phyloP scores from a whole-genome alignment of 2,888 invertebrate species.

The Aspidiotus destructor region DNA sequence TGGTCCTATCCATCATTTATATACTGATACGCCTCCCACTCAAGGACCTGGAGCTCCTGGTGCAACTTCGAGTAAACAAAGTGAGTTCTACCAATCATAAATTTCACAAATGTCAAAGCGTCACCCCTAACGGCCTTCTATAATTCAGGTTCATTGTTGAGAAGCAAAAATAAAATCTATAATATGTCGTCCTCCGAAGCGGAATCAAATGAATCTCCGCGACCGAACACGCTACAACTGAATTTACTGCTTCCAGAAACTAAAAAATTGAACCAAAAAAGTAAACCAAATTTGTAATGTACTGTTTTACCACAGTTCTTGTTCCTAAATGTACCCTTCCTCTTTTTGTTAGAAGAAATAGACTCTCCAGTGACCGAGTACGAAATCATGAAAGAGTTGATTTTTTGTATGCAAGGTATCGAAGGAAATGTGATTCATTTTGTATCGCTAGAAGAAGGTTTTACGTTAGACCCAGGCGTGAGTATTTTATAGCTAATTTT shows the following conservation, averaged over 20 bases:
- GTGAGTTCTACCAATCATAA: no score
- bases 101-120: no score
- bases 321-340: neutral
- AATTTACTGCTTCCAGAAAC: constrained; percentile 6
- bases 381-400: constrained; percentile 61
- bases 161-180: neutral
- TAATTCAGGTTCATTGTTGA: no score
- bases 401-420: constrained; percentile 81
- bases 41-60: neutral
- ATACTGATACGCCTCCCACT: constrained; percentile 16
- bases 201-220: constrained; percentile 10
- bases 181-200: constrained; percentile 15
- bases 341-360: neutral
- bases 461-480: constrained; percentile 49
- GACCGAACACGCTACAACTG: constrained; percentile 13
- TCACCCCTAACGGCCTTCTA: no score
- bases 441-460: constrained; percentile 51
- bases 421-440: constrained; percentile 64
- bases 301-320: neutral
- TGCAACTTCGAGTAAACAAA: constrained; percentile 18
- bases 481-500: constrained; percentile 37
- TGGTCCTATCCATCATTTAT: constrained; percentile 12
- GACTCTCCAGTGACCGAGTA: constrained; percentile 42
- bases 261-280: constrained; percentile 12
- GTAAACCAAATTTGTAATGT: neutral